Evolutionary conservation across 1,140 invertebrate species (phyloP).

Genomic region (Zophobas atratus): DNA sequence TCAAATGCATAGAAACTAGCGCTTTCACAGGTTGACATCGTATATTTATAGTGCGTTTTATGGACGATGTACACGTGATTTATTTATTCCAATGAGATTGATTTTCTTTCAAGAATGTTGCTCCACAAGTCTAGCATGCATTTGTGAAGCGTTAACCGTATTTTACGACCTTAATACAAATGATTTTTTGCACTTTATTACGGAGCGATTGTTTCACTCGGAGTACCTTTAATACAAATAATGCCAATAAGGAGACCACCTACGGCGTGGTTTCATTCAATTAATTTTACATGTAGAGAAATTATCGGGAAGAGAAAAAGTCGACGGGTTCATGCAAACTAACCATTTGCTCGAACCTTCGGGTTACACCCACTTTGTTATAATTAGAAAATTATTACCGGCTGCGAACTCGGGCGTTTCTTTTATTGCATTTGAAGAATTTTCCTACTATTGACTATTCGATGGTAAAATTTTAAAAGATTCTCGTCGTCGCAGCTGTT

Average conservation of each 20-base stretch:
- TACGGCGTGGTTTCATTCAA: constrained; percentile 9
- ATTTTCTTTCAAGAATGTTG: constrained; percentile 58
- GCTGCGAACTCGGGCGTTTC: neutral
- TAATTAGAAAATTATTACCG: constrained; percentile 27
- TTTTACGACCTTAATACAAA: constrained; percentile 58
- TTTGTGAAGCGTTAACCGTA: constrained; percentile 48
- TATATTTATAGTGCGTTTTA: constrained; percentile 60
- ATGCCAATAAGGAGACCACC: constrained; percentile 32
- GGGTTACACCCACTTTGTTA: constrained; percentile 18
- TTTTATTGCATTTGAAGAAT: neutral
- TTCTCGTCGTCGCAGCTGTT: too few relatives aligned
- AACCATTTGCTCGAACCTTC: constrained; percentile 9
- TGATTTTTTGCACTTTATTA: constrained; percentile 53
- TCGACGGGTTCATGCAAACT: constrained; percentile 15
- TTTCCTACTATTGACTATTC: too few relatives aligned
- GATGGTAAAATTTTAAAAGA: too few relatives aligned
- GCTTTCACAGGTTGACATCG: constrained; percentile 59
- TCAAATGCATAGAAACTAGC: constrained; percentile 53
- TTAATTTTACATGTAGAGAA: neutral
- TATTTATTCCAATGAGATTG: constrained; percentile 62
- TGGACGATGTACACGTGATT: constrained; percentile 57
- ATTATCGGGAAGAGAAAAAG: neutral
- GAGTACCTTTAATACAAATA: constrained; percentile 19
- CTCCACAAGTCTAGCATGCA: constrained; percentile 50
- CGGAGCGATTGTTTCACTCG: constrained; percentile 27